Base-by-base conservation (phyloP, 2,888 invertebrate species). In the Ischnus inquisitorius region DNA sequence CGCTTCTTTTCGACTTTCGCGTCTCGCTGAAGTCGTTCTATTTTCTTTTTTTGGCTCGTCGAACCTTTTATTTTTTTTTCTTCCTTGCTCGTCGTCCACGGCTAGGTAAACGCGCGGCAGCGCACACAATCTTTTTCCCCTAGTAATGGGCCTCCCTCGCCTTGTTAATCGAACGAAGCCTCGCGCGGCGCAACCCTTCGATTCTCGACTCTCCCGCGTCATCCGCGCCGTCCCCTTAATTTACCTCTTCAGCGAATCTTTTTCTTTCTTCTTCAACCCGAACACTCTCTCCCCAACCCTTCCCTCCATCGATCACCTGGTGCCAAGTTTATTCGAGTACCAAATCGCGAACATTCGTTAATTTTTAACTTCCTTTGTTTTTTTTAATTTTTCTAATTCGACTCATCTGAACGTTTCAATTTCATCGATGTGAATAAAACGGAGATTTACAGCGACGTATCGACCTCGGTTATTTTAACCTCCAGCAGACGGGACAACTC, bases 281-380 rank as follows among this genome's bases (percentile, higher is more conserved):
- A 5, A 28, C 71, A 1, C 8, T 12, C 46, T 28, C 12, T 41
- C 60, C 22, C 25, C 16, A 16, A 19, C 12, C 16, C 10, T 1
- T 65, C 46, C 34, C 28, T 79, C 65, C 82, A 57, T 83, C 85
- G 88, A 88, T 89, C 89, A 88, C 64, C 87, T 89, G 89, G 90
- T 90, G 91, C 91, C 91, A 90, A 91, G 90, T 90, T 88, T 88
- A 86, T 87, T 88, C 87, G 82, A 84, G 85, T 86, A 62, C 12
- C 62, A 82, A 84, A 77, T 77, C 83, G 86, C 82, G 75, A 87
- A 88, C 84, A 86, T 85, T 83, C 84, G 79, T 85, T 72, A 82
- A 83, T 69, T 83, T 76, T 74, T 82, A 78, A 48, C 75, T 28
- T 74, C 3, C 34, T 6, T 65, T 65, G 48, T 60, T 71, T 41